Percentiles rank a stretch among this genome's conserved stretches.
Evolutionary conservation across 1,140 invertebrate genomes (phyloP).

Genomic region (Streblospio benedicti): DNA sequence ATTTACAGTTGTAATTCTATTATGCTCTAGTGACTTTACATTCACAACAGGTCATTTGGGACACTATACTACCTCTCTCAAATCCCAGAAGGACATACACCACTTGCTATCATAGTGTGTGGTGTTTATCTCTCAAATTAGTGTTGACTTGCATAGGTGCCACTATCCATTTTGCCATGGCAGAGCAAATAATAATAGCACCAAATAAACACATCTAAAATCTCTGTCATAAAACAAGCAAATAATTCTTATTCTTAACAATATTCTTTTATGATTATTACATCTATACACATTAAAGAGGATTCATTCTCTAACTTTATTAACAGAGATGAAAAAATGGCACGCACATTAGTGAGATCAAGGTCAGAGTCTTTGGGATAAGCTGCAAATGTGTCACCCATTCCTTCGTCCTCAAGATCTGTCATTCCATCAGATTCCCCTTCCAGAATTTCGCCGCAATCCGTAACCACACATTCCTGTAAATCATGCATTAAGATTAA

Average conservation of each 20-base stretch:
- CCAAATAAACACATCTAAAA: no score
- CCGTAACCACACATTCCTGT: slow-evolving; percentile 29
- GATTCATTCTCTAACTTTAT: no score
- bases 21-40: background rate
- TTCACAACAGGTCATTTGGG: no score
- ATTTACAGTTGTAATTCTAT: background rate
- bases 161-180: no score
- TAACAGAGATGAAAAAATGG: no score
- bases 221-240: no score
- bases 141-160: background rate
- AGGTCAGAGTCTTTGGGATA: slow-evolving; percentile 26
- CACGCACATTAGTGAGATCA: no score
- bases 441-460: slow-evolving; percentile 32
- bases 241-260: no score
- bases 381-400: slow-evolving; percentile 25
- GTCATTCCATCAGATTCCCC: slow-evolving; percentile 23
- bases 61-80: no score
- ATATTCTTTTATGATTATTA: no score
- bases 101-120: background rate
- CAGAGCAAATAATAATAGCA: no score
- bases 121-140: background rate
- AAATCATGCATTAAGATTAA: background rate
- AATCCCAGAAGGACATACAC: background rate
- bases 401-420: slow-evolving; percentile 27
- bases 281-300: no score